Evolutionary conservation across 2,888 invertebrate species (phyloP), one percentile per base, ranked within the genome.

Genomic region (Amblyjoppa proteus): DNA sequence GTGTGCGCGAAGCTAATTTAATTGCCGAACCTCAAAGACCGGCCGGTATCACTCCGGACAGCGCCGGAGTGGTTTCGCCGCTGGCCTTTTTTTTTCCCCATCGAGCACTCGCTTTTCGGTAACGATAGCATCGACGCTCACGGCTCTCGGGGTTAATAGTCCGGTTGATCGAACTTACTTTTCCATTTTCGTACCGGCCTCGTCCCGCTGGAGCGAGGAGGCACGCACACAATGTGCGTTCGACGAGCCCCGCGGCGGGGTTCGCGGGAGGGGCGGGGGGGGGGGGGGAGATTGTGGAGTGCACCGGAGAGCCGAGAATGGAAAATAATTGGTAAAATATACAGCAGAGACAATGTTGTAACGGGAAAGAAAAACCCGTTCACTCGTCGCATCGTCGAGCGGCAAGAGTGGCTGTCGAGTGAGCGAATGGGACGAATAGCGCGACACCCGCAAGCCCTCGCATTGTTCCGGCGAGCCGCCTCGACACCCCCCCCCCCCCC

Each of bases 241-340:
- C 74, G 83, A 73, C 69, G 81, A 71, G 34, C 34, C 34, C 34
- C 73, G 75, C 68, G 58, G 66, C 53, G 4, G 9, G 7, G 7
- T 20, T 20, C 20, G 20, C 20, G 38, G 7, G 38, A 2, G 38
- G 38, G 38, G 9, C 0, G 7, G 38, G 9, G 7, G 1, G 1
- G 38, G 38, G 38, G 38, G 7, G 9, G 38, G 38, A 9, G 9
- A 5, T 34, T 71, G 7, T 69, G 75, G 82, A 82, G 70, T 58
- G 58, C 64, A 71, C 76, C 69, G 80, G 75, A 79, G 80, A 81
- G 75, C 9, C 68, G 71, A 53, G 68, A 82, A 84, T 82, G 74
- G 82, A 80, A 82, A 85, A 85, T 85, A 85, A 85, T 85, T 85
- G 85, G 83, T 85, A 80, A 83, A 83, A 83, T 85, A 83, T 83